phyloP scores from a whole-genome alignment of 2,888 invertebrate species.

The Hermodice carunculata region DNA sequence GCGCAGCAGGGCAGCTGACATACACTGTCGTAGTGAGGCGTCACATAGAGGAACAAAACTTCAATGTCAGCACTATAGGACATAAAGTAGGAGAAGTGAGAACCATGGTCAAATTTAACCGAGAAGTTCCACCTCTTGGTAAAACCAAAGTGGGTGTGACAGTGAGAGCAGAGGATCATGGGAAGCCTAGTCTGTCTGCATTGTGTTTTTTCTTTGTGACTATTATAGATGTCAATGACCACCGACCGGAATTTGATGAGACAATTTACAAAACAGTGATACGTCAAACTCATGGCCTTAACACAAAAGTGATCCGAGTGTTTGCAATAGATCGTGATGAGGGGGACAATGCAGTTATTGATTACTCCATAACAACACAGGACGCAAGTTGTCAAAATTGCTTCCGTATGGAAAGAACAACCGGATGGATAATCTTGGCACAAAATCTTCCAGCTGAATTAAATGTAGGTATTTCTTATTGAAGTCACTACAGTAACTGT shows the following conservation, averaged over 20 bases:
- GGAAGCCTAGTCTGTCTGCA: constrained; percentile 96
- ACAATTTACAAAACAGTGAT: constrained; percentile 10
- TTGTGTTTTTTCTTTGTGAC: constrained; percentile 82
- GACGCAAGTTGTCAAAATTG: constrained; percentile 2
- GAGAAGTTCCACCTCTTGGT: constrained; percentile 11
- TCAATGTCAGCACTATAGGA: not conserved
- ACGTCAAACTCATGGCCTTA: not conserved
- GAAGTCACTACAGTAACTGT: too few relatives aligned
- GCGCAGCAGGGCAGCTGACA: constrained; percentile 27
- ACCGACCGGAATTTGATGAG: constrained; percentile 58
- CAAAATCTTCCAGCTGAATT: too few relatives aligned
- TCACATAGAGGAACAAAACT: not conserved
- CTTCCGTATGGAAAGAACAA: constrained; percentile 22
- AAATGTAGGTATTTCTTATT: too few relatives aligned
- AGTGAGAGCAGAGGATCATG: constrained; percentile 97
- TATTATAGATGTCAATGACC: constrained; percentile 62
- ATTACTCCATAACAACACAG: constrained; percentile 18
- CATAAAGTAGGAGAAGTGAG: constrained; percentile 14
- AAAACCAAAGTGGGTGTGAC: constrained; percentile 71
- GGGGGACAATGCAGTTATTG: constrained; percentile 32
- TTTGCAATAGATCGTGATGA: constrained; percentile 37
- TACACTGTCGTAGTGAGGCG: constrained; percentile 13
- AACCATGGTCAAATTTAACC: constrained; percentile 9
- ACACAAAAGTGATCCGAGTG: constrained; percentile 10
- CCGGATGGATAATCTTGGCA: constrained; percentile 34